Evolutionary conservation across 2,113 vertebrate genomes (phyloP), one percentile per base, ranked within the genome.

Genomic region (Rhinichthys klamathensis): DNA sequence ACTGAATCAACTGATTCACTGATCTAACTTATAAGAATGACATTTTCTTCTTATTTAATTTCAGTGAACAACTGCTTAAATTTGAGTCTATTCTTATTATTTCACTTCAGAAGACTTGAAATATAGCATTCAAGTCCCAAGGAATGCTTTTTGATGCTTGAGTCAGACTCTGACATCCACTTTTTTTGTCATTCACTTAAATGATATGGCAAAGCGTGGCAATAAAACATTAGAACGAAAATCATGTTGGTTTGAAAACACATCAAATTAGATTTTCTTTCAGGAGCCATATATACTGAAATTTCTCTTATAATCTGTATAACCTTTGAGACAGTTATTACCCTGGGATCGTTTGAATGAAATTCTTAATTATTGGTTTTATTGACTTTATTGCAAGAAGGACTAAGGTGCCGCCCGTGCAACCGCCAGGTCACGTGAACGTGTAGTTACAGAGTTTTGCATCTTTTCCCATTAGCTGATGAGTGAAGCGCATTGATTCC

Each of bases 401-500:
- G 49, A 49, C 79, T 46, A 67, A 54, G 8, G 27, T 54, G 46
- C 25, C 49, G 30, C 41, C 60, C 25, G 67, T 27, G 1, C 44
- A 69, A 11, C 25, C 61, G 18, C 44, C 60, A 6, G 79, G 38
- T 67, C 79, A 69, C 12, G 41, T 65, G 78, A 80, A 30, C n/a
- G 35, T n/a, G 3, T 4, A 30, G 13, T 54, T 67, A n/a, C 1
- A 54, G 27, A 51, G 46, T 58, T 82, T 72, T 54, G 81, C 25
- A 41, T 72, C 49, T 73, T 41, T 58, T 83, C 30, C 27, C 80
- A 82, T 82, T 72, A 56, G 41, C 49, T 56, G 63, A 82, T 54
- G 30, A n/a, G 49, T 18, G 67, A 83, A 72, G 56, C 76, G 83
- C 81, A 87, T 90, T 89, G 89, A 93, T 90, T 89, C 72, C 73